Evolutionary conservation across 2,888 invertebrate species (phyloP), one percentile per base, ranked within the genome.

Genomic region (Scrobipalpa atriplicella): DNA sequence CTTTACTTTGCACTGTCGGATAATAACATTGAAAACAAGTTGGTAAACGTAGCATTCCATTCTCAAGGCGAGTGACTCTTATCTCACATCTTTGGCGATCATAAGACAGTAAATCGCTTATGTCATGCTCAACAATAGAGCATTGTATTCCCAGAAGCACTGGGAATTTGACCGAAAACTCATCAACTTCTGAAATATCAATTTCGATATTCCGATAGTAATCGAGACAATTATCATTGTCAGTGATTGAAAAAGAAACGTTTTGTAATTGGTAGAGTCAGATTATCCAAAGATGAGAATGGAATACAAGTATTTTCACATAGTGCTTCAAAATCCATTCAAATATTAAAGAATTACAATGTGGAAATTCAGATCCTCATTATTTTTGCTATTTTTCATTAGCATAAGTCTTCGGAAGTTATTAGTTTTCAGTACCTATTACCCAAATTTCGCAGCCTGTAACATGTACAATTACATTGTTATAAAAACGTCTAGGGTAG

Each of bases 31-130:
- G 58, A 38, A n/a, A n/a, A 9, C n/a, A 29, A 38, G 58, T 80
- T 78, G 69, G 79, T 75, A 77, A 81, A 81, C 78, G 79, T 81
- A 77, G 82, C 90, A 90, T 90, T 90, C 90, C 87, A 79, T 82
- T 86, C 78, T 78, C 90, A 91, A 91, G 90, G 90, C 87, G 83
- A 90, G 73, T 82, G 74, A 71, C 75, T 71, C 70, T 82, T 86
- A 85, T 84, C 82, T 82, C 69, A 75, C 80, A 82, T 82, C 81
- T 79, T 76, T 76, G 75, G 70, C 75, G 72, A 79, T 78, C 75
- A 80, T 81, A 82, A 82, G 78, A 77, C 74, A 73, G 54, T 29
- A 56, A 56, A 56, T 56, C 54, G 70, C 72, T 84, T 83, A 84
- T 85, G 85, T 65, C 64, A 64, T 54, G 52, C 1, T n/a, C 54